Base-by-base conservation (phyloP, 1,140 invertebrate genomes). In the Ptiloglossa arizonensis region DNA sequence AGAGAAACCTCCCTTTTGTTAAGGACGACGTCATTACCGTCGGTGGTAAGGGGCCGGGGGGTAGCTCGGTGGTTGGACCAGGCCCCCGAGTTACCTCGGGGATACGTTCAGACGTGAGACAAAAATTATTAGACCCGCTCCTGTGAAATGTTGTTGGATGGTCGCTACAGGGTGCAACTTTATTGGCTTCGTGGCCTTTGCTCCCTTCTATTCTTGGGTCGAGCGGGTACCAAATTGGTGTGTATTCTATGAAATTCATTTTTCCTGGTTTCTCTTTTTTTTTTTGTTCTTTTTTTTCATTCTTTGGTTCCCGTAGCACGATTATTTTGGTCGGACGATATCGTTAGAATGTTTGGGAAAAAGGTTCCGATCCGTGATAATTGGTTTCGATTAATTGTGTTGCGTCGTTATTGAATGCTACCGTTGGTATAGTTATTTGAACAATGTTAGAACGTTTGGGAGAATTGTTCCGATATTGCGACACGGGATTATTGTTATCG, bases 1-100 rank as follows among this genome's bases (percentile, higher is more conserved):
- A 79, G 67, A 79, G 67, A 82, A 86, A 76, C 76, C 81, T 54
- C 35, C 48, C 71, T 70, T 85, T 86, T 86, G 82, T 86, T 86
- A 86, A 86, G 64, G 56, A 44, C 41, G 52, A 67, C 69, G 70
- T 85, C 72, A 72, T 85, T 84, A 84, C 60, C 68, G 62, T 74
- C 50, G 64, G n/a, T n/a, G n/a, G n/a, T n/a, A n/a, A n/a, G n/a
- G n/a, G n/a, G n/a, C n/a, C n/a, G n/a, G n/a, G n/a, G n/a, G n/a
- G n/a, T n/a, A n/a, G n/a, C n/a, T 73, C 67, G 69, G 29, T 50
- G 69, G 17, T n/a, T n/a, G 27, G 60, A 2, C 38, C 29, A 24
- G 1, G 44, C 15, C 41, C 3, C 27, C 2, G 15, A 41, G 32
- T 66, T 17, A 71, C 44, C 67, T 50, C 59, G 22, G 38, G n/a